A percentile compares a stretch with the other conserved stretches of the same genome.
These are phyloP conservation scores for Struthio camelus DNA, from an alignment of 2,113 vertebrate genomes.

Conservation along the genomic window DNA sequence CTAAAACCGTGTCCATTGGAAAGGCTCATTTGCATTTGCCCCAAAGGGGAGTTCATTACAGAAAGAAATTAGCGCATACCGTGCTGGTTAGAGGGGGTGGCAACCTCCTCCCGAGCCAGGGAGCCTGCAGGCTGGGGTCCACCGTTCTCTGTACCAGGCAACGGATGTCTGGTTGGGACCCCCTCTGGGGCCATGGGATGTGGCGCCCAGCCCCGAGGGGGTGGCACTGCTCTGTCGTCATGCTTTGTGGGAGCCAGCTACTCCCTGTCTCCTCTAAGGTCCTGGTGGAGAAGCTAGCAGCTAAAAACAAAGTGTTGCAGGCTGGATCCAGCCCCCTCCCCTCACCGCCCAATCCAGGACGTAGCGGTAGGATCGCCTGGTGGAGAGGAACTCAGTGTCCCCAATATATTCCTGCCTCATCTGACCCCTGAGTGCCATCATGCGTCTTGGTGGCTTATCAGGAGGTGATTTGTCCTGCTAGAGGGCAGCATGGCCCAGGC, in stretches of 20 bases:
- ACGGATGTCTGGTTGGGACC: not conserved
- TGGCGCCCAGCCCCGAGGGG: not conserved
- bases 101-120: not conserved
- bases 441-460: not conserved
- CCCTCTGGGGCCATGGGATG: not conserved
- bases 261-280: not conserved
- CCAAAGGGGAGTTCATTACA: not conserved
- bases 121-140: accelerated
- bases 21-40: not conserved
- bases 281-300: not conserved
- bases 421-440: not conserved
- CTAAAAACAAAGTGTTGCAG: not conserved
- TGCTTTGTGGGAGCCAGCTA: not conserved
- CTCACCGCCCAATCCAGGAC: not conserved
- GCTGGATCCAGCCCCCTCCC: not conserved
- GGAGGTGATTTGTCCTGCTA: not conserved
- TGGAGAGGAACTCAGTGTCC: not conserved
- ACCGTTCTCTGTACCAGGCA: not conserved
- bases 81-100: not conserved
- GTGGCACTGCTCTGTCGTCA: not conserved
- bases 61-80: not conserved
- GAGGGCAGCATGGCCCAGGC: not conserved
- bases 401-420: not conserved
- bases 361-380: not conserved
- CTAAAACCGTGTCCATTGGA: not conserved